A percentile compares a stretch with the other conserved stretches of the same genome.
phyloP scores from a whole-genome alignment of 2,113 vertebrate genomes.

The Litocranius walleri region DNA sequence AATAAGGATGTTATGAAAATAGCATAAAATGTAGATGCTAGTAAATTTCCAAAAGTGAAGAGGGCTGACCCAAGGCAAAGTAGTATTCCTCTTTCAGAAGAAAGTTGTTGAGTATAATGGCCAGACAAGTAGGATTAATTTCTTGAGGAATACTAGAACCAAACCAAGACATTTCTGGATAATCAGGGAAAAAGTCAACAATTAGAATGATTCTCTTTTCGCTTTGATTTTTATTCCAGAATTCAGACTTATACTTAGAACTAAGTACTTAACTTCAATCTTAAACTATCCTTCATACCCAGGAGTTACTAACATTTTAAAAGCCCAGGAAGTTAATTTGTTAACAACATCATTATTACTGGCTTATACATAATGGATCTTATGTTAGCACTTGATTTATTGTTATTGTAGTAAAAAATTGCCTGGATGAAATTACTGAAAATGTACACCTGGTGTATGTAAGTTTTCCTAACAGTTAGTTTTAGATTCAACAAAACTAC shows the following conservation, averaged over 20 bases:
- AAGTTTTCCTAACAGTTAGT: background rate
- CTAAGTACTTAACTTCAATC: background rate
- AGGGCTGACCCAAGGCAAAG: background rate
- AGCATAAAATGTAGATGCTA: background rate
- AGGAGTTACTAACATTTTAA: background rate
- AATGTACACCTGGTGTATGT: background rate
- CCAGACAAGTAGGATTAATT: background rate
- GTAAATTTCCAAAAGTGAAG: background rate
- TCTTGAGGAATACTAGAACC: background rate
- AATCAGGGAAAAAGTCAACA: background rate
- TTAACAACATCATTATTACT: background rate
- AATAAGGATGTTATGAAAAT: conserved; percentile 13
- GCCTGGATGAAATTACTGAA: background rate
- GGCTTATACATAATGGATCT: background rate
- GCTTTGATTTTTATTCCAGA: background rate
- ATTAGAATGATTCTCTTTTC: background rate
- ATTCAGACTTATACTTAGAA: conserved; percentile 31
- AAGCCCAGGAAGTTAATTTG: background rate
- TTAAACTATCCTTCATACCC: background rate
- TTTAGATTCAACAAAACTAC: background rate
- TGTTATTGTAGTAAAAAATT: background rate
- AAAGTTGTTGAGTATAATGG: background rate
- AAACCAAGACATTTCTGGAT: background rate
- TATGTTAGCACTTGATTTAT: background rate
- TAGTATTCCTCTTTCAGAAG: background rate